Percentiles rank a stretch among this genome's conserved stretches.
Evolutionary conservation across 1,140 invertebrate genomes (phyloP).

Genomic region (Lordiphosa stackelbergi): DNA sequence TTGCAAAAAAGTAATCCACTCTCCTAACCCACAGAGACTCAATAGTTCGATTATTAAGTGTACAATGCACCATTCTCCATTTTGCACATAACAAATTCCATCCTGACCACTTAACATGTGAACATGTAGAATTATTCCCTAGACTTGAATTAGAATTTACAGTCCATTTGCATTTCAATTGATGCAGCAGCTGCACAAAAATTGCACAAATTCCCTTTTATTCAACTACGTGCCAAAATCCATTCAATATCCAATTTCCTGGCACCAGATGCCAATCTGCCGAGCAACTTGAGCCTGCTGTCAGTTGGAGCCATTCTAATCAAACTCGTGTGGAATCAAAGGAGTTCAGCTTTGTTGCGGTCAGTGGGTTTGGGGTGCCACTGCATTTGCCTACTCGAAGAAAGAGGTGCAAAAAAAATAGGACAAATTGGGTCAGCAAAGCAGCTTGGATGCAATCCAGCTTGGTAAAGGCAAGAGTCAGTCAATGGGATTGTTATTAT

Average conservation of each 20-base stretch:
- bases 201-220: slow-evolving; percentile 7
- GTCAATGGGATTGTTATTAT: no score
- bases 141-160: no score
- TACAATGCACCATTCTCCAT: no score
- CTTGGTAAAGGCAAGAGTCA: no score
- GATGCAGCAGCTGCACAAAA: slow-evolving; percentile 3
- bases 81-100: no score
- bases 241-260: slow-evolving; percentile 30
- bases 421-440: slow-evolving; percentile 7
- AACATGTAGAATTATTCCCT: no score
- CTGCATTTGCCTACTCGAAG: slow-evolving; percentile 7
- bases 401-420: slow-evolving; percentile 18
- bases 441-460: no score
- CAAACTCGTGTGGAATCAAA: slow-evolving; percentile 22
- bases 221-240: slow-evolving; percentile 20
- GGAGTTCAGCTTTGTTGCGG: slow-evolving; percentile 18
- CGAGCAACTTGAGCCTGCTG: slow-evolving; percentile 6
- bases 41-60: no score
- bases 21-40: no score
- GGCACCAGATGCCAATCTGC: slow-evolving; percentile 18
- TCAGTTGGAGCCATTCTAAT: slow-evolving; percentile 33
- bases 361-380: slow-evolving; percentile 21
- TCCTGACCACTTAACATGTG: no score
- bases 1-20: no score
- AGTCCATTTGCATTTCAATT: no score